Base-by-base conservation (phyloP, 2,113 vertebrate genomes). In the Riparia riparia region DNA sequence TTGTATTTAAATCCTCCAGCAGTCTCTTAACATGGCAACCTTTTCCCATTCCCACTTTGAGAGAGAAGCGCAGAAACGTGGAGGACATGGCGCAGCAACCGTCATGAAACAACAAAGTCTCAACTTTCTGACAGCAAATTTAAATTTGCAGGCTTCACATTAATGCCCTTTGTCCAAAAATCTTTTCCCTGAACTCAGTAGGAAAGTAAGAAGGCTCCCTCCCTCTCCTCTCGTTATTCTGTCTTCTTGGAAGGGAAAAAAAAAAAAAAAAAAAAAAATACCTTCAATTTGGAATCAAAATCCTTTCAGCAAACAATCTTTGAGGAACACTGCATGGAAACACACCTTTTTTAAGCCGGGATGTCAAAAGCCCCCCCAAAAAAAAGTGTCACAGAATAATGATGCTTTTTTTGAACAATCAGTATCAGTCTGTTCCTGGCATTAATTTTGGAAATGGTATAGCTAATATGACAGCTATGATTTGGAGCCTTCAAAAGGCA, bases 401-500 rank as follows among this genome's bases (percentile, higher is more conserved):
- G 82, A 93, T 65, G 85, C 72, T 86, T 94, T 94, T 78, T 81
- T 74, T 53, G 57, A 95, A 92, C 88, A 71, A 90, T 70, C 88
- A 81, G 64, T 89, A 95, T 88, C 92, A 93, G 90, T 81, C 82
- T 96, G 93, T 84, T 96, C 85, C 76, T 61, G 51, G 66, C 77
- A 89, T 89, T 96, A 95, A 95, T 96, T 96, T 89, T 94, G 93
- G 92, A 93, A 93, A 89, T 92, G 80, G 68, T 89, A 95, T 88
- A 90, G 56, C 92, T 90, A 94, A 96, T 94, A 72, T 86, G 94
- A 95, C 90, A 95, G 96, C 93, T 97, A 74, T 34, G 92, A 94
- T 95, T 80, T 74, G 72, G 82, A 95, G 88, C 96, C 83, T 94
- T 96, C 96, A 96, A 93, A 97, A 97, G 95, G 92, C 85, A 83